These are phyloP conservation scores for Ectropis crepuscularia DNA, from an alignment of 2,888 invertebrate genomes.

Conservation along the genomic window DNA sequence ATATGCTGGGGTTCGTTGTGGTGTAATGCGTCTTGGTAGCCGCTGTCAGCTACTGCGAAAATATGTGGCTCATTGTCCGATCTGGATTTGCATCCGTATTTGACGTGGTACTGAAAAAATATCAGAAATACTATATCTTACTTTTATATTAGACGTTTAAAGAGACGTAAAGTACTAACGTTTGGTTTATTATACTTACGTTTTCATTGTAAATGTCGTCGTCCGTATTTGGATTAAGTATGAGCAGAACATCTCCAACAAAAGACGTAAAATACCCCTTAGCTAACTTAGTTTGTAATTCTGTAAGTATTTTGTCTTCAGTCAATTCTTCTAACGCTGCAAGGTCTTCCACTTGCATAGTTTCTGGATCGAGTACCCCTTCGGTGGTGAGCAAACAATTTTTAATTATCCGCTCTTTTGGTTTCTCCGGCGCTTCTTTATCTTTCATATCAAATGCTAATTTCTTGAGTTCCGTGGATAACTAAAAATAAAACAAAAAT, in stretches of 20 bases:
- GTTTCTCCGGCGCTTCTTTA: constrained; percentile 63
- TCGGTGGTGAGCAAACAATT: constrained; percentile 77
- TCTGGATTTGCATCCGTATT: constrained; percentile 93
- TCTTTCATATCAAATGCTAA: constrained; percentile 76
- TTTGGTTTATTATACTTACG: constrained; percentile 74
- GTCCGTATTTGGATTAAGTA: constrained; percentile 91
- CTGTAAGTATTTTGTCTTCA: constrained; percentile 89
- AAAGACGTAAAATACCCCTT: constrained; percentile 90
- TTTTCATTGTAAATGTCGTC: constrained; percentile 89
- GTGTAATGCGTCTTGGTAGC: constrained; percentile 95
- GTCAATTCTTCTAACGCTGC: constrained; percentile 90
- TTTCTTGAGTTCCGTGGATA: constrained; percentile 89
- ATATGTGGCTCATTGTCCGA: constrained; percentile 96
- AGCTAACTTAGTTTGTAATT: constrained; percentile 88
- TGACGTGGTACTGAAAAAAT: constrained; percentile 88
- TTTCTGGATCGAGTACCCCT: constrained; percentile 85
- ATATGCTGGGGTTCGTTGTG: constrained; percentile 94
- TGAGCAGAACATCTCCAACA: constrained; percentile 91
- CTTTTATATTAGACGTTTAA: too few species aligned
- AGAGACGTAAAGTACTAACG: neutral
- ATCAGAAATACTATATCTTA: neutral
- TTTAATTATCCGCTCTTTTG: constrained; percentile 79
- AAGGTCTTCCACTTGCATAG: constrained; percentile 93
- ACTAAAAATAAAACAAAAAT: constrained; percentile 67
- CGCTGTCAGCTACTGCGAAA: constrained; percentile 94